Base-by-base conservation (phyloP, 2,888 invertebrate genomes). In the Leucoma salicis region DNA sequence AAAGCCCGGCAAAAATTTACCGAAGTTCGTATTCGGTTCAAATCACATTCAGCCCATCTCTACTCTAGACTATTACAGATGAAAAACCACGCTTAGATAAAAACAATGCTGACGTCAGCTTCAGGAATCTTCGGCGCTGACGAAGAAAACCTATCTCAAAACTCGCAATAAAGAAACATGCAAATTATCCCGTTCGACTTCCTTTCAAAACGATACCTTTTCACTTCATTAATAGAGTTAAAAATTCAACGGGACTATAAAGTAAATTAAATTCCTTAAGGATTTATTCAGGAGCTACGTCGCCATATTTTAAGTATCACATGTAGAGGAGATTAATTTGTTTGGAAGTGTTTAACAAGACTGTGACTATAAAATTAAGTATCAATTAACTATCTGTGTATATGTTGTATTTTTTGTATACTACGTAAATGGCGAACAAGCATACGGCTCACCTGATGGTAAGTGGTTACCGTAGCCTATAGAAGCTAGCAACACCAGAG, bases 121-220 rank as follows among this genome's bases (percentile, higher is more conserved):
- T 35, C 27, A 16, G 13, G 21, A 14, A 10, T 14, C 28, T 25
- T 38, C 33, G 31, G 8, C 2, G 21, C 35, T 45, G 37, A 35
- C 45, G 46, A 50, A 39, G 21, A 31, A 33, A 46, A 7, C 25
- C 40, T 24, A 37, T 36, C 35, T 18, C 27, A 39, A 11, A 28
- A 34, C 14, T 8, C 6, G 8, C 5, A 21, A 8, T 1, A 21
- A 6, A 21, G 8, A 21, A 8, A 21, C 21, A 21, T 21, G 21
- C 6, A 21, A 21, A 21, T 21, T 21, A 4, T 21, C 8, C 21
- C 6, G 8, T 8, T 2, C 8, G 8, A 21, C 21, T 21, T 3
- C 1, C 21, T 1, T 3, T 1, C 5, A 4, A 8, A 21, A 21
- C 6, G 8, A 2, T 5, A 21, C 21, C 21, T 21, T n/a, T n/a